A percentile compares a stretch with the other conserved stretches of the same genome.
Conservation (phyloP, 2,888 invertebrate species). For the Lissonota sp. region DNA sequence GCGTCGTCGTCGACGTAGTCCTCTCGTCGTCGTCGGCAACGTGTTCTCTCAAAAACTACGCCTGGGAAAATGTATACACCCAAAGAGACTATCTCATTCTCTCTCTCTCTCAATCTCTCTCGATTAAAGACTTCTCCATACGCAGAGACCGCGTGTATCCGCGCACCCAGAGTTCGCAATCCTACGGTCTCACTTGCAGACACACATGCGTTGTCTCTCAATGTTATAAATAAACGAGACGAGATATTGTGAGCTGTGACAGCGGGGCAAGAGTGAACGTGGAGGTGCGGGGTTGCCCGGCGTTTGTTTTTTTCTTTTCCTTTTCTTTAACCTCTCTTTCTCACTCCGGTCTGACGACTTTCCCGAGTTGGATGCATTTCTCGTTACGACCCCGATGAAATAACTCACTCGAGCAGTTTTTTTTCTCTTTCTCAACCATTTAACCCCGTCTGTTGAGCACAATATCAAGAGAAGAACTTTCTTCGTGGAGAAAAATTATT, state of each 20-base stretch:
- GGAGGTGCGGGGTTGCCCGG: slow-evolving; percentile 48
- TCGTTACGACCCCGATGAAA: slow-evolving; percentile 32
- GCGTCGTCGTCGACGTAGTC: slow-evolving; percentile 63
- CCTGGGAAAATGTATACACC: slow-evolving; percentile 64
- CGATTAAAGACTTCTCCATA: not conserved
- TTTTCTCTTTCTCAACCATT: slow-evolving; percentile 3
- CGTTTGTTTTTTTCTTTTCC: slow-evolving; percentile 38
- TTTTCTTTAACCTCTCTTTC: not conserved
- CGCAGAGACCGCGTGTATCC: slow-evolving; percentile 45
- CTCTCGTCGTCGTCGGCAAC: slow-evolving; percentile 43
- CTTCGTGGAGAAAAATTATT: too few species aligned
- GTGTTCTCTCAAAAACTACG: slow-evolving; percentile 40
- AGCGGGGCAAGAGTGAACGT: slow-evolving; percentile 17
- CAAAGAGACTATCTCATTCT: slow-evolving; percentile 25
- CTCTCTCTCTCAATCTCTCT: too few species aligned
- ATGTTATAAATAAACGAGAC: slow-evolving; percentile 63
- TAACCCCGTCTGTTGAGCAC: not conserved
- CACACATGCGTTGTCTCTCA: slow-evolving; percentile 39
- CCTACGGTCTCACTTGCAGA: slow-evolving; percentile 44
- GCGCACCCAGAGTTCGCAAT: slow-evolving; percentile 25
- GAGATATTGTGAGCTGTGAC: slow-evolving; percentile 4
- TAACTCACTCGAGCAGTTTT: slow-evolving; percentile 26
- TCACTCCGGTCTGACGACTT: slow-evolving; percentile 43
- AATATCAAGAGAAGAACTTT: too few species aligned
- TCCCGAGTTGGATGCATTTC: slow-evolving; percentile 40